Conservation (phyloP, 2,888 invertebrate species). For the Coecobrya sp. region DNA sequence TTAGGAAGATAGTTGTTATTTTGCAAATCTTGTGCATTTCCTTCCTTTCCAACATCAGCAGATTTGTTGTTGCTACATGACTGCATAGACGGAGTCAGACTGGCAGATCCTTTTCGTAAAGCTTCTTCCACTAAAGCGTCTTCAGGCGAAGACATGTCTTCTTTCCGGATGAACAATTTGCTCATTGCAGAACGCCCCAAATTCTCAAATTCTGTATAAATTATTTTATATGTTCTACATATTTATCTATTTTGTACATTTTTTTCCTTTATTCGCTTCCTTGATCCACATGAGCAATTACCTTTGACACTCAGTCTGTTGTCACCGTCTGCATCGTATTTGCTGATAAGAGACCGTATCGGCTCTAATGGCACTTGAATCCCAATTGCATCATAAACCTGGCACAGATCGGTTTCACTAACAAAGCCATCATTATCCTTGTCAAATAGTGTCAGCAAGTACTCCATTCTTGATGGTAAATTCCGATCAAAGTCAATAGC, state of each 20-base stretch:
- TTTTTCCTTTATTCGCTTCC: too few species aligned
- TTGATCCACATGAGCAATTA: background rate
- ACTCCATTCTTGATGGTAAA: conserved; percentile 60
- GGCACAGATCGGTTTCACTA: conserved; percentile 46
- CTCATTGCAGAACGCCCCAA: conserved; percentile 68
- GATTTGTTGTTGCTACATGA: background rate
- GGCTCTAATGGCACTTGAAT: conserved; percentile 72
- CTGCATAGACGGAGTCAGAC: background rate
- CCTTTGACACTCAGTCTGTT: conserved; percentile 55
- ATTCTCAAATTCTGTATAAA: conserved; percentile 59
- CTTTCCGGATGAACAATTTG: conserved; percentile 52
- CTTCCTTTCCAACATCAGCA: background rate
- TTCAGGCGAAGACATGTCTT: background rate
- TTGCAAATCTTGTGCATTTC: background rate
- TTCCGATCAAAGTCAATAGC: conserved; percentile 69
- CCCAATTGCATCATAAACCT: conserved; percentile 69
- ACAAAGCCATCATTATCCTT: conserved; percentile 69
- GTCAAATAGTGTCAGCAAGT: conserved; percentile 69
- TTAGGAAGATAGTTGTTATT: conserved; percentile 8
- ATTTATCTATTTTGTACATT: background rate
- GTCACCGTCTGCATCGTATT: conserved; percentile 59
- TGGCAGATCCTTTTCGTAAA: conserved; percentile 47
- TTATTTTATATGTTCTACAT: background rate
- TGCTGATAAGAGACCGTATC: conserved; percentile 12
- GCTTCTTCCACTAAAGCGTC: conserved; percentile 62